Conservation (phyloP, 1,140 invertebrate genomes). For the Cardiocondyla obscurior region DNA sequence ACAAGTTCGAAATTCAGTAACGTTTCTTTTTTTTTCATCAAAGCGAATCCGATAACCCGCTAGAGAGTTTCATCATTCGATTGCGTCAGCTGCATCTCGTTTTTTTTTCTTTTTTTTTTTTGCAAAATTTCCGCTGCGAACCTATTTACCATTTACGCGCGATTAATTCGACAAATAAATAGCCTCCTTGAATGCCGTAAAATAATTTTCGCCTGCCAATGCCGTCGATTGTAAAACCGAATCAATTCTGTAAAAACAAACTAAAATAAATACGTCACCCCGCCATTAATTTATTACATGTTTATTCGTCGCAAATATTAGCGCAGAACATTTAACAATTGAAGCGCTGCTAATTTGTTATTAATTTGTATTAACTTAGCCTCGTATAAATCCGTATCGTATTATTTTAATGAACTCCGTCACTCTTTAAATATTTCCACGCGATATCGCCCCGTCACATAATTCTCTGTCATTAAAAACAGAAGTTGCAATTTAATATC, state of each 20-base stretch:
- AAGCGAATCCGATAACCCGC: conserved; percentile 49
- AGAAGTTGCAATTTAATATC: background rate
- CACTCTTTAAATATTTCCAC: background rate
- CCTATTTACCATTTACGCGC: conserved; percentile 52
- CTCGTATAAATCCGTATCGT: background rate
- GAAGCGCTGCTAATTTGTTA: conserved; percentile 3
- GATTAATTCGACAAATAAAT: conserved; percentile 53
- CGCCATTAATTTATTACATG: conserved; percentile 40
- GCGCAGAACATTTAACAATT: conserved; percentile 16
- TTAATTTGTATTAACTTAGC: conserved; percentile 10
- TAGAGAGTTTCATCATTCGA: conserved; percentile 42
- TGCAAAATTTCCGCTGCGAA: conserved; percentile 23
- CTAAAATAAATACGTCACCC: conserved; percentile 41
- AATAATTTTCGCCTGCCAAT: conserved; percentile 32
- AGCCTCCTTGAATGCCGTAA: conserved; percentile 39
- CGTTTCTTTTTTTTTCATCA: conserved; percentile 47
- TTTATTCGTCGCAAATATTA: conserved; percentile 42
- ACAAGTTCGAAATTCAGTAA: conserved; percentile 19
- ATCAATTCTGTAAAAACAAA: conserved; percentile 46
- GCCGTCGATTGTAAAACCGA: conserved; percentile 37
- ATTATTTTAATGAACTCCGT: conserved; percentile 13
- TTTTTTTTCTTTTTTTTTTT: conserved; percentile 41
- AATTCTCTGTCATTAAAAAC: background rate
- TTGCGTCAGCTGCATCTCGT: conserved; percentile 36
- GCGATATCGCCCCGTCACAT: background rate